Conservation (phyloP, 2,797 vertebrate species). For the Phoebastria nigripes region DNA sequence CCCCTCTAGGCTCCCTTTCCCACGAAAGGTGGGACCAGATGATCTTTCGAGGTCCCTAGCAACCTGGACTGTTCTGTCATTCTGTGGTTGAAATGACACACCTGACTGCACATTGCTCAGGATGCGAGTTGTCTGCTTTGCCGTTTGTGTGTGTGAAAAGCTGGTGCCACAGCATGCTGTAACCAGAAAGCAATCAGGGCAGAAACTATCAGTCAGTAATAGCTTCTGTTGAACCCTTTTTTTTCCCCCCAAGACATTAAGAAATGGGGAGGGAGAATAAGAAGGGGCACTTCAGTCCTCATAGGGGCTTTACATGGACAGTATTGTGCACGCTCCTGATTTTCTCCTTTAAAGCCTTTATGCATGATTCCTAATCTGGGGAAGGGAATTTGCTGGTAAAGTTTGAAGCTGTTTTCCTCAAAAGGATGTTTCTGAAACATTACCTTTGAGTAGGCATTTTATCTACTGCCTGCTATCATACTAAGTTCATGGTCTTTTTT, state of each 20-base stretch:
- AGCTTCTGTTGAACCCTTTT: not conserved
- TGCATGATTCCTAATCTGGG: not conserved
- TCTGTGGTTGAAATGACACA: not conserved
- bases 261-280: not conserved
- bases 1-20: not conserved
- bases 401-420: not conserved
- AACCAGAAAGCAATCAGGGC: not conserved
- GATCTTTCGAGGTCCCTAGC: not conserved
- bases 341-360: not conserved
- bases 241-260: not conserved
- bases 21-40: not conserved
- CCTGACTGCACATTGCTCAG: accelerated
- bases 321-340: not conserved
- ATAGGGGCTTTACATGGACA: not conserved
- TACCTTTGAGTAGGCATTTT: not conserved
- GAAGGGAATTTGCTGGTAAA: not conserved
- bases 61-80: not conserved
- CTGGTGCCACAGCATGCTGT: not conserved
- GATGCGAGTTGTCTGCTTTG: not conserved
- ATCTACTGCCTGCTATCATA: not conserved
- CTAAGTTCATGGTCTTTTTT: not conserved
- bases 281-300: not conserved
- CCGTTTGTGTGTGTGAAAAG: not conserved
- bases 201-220: not conserved
- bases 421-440: not conserved